Conservation (phyloP, 2,797 vertebrate genomes). For the Syngnathus rostellatus region DNA sequence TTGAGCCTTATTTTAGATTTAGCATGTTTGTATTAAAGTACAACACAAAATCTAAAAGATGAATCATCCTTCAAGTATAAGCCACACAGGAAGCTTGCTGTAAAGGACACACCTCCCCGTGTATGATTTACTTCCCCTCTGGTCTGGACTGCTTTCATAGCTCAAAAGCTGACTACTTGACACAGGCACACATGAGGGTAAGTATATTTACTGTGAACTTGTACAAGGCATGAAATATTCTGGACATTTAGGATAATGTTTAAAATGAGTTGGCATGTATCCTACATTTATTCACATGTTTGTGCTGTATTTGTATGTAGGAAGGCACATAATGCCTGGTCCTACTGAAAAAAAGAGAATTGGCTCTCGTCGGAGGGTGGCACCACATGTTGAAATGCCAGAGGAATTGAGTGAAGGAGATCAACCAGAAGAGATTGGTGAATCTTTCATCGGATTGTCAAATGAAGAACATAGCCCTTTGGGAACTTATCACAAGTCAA, state of each 20-base stretch:
- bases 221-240: neutral
- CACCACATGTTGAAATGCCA: conserved; percentile 16
- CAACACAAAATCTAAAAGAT: neutral
- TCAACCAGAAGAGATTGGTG: conserved; percentile 9
- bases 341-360: conserved; percentile 47
- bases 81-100: conserved; percentile 1
- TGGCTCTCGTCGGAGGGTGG: conserved; percentile 41
- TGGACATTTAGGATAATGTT: neutral
- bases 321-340: neutral
- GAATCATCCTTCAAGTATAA: neutral
- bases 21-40: neutral
- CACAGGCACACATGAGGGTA: neutral
- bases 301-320: neutral
- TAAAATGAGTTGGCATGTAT: neutral
- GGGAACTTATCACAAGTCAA: conserved; percentile 10
- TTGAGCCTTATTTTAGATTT: neutral
- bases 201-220: neutral
- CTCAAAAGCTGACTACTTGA: neutral
- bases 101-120: conserved; percentile 2
- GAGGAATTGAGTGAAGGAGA: neutral
- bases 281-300: neutral
- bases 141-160: neutral
- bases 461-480: neutral
- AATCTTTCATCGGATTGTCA: neutral
- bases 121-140: neutral